A percentile compares a stretch with the other conserved stretches of the same genome.
These are phyloP conservation scores for Psittacula cyanocephala DNA, from an alignment of 2,113 vertebrate genomes.

Conservation along the genomic window DNA sequence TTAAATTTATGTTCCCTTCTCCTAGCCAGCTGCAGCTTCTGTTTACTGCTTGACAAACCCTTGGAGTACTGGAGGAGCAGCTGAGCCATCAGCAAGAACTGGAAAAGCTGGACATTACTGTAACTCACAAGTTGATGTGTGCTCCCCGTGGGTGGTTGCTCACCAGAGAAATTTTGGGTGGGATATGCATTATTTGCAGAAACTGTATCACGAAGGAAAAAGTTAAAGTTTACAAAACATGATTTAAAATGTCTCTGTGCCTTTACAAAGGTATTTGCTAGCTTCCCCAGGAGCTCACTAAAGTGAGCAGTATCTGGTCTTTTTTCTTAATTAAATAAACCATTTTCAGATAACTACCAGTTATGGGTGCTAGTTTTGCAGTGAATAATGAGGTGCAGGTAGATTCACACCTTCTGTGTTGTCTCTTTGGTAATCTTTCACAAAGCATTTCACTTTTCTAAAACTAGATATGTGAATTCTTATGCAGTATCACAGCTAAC, in stretches of 20 bases:
- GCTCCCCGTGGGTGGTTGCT: neutral
- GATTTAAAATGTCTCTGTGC: neutral
- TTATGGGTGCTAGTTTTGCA: neutral
- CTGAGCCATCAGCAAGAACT: conserved; percentile 26
- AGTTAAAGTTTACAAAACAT: neutral
- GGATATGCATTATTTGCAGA: neutral
- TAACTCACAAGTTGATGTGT: conserved; percentile 9
- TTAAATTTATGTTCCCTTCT: conserved; percentile 53
- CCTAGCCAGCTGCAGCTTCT: conserved; percentile 20
- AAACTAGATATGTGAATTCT: neutral
- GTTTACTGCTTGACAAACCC: conserved; percentile 37
- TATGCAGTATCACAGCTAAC: neutral
- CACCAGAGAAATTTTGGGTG: conserved; percentile 7
- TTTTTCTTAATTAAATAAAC: neutral
- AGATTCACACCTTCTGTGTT: neutral
- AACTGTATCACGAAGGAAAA: neutral
- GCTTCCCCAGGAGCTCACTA: neutral
- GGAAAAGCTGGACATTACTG: neutral
- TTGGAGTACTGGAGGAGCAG: conserved; percentile 36
- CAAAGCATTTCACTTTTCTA: neutral
- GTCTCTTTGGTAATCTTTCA: neutral
- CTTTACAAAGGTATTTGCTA: neutral
- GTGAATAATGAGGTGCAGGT: neutral
- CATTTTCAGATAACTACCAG: neutral
- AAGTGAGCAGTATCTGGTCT: neutral